Percentiles rank a stretch among this genome's conserved stretches.
phyloP scores from a whole-genome alignment of 2,113 vertebrate species.

The Callipepla californica region DNA sequence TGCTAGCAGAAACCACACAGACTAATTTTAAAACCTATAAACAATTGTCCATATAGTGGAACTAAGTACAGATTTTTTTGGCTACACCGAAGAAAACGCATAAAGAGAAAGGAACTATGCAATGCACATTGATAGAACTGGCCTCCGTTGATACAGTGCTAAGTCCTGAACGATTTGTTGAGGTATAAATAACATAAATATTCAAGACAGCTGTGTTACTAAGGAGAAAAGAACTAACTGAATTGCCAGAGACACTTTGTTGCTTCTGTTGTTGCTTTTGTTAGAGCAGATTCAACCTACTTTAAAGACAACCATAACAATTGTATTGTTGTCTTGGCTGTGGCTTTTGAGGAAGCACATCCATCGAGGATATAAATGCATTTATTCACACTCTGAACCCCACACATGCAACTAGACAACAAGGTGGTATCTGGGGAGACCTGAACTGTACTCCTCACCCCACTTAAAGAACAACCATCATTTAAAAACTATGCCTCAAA shows the following conservation, averaged over 20 bases:
- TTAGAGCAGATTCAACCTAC: not conserved
- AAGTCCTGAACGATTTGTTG: not conserved
- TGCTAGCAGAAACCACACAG: not conserved
- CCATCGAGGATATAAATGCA: not conserved
- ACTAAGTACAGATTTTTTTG: not conserved
- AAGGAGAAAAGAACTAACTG: not conserved
- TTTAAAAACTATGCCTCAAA: not conserved
- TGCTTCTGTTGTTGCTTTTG: not conserved
- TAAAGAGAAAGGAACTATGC: not conserved
- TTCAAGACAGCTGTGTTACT: not conserved
- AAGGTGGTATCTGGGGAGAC: not conserved
- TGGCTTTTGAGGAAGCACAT: not conserved
- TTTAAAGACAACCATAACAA: not conserved
- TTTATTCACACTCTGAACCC: not conserved
- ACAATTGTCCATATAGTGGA: not conserved
- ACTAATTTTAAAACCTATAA: not conserved
- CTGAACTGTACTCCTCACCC: not conserved
- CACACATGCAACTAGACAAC: not conserved
- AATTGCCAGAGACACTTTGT: not conserved
- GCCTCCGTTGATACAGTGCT: not conserved
- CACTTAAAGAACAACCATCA: not conserved
- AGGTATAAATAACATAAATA: not conserved
- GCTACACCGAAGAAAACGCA: fast-evolving
- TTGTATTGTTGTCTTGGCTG: not conserved
- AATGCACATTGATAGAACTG: not conserved